A percentile compares a stretch with the other conserved stretches of the same genome.
phyloP scores from a whole-genome alignment of 2,797 vertebrate species.

The Yasuhikotakia modesta region DNA sequence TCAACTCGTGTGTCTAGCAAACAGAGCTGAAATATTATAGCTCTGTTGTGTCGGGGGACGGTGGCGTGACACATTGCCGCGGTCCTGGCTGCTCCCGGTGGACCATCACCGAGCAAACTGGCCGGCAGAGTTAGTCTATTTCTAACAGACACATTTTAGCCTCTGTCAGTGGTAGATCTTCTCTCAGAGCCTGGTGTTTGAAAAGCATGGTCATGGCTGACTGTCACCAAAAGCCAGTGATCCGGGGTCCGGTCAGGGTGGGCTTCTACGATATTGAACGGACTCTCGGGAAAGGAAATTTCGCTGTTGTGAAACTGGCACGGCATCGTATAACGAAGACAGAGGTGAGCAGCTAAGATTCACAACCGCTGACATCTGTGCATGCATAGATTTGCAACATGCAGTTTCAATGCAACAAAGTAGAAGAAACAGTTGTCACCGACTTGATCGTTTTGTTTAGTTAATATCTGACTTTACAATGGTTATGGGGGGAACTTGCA shows the following conservation, averaged over 20 bases:
- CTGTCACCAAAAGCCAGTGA: slow-evolving; percentile 86
- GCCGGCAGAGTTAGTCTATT: slow-evolving; percentile 69
- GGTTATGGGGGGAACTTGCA: background rate
- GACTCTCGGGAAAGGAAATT: slow-evolving; percentile 97
- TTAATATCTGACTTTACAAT: background rate
- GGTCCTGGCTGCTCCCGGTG: slow-evolving; percentile 66
- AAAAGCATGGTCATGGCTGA: slow-evolving; percentile 99
- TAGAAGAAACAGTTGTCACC: background rate
- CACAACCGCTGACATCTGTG: background rate
- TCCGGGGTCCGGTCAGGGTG: slow-evolving; percentile 93
- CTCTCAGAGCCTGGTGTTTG: slow-evolving; percentile 63
- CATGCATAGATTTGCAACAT: background rate
- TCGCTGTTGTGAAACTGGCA: slow-evolving; percentile 96
- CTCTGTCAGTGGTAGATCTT: slow-evolving; percentile 62
- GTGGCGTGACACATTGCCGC: slow-evolving; percentile 67
- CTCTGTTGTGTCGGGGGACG: slow-evolving; percentile 72
- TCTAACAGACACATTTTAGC: slow-evolving; percentile 75
- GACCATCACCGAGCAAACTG: slow-evolving; percentile 65
- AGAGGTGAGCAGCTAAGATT: slow-evolving; percentile 82
- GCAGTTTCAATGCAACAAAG: background rate
- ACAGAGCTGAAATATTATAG: slow-evolving; percentile 77
- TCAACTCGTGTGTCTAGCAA: slow-evolving; percentile 76
- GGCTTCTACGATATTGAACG: slow-evolving; percentile 99
- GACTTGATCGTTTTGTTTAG: background rate
- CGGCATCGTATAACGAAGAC: slow-evolving; percentile 96